These are phyloP conservation scores for Drosophila yooni DNA, from an alignment of 2,888 invertebrate genomes.

Conservation along the genomic window DNA sequence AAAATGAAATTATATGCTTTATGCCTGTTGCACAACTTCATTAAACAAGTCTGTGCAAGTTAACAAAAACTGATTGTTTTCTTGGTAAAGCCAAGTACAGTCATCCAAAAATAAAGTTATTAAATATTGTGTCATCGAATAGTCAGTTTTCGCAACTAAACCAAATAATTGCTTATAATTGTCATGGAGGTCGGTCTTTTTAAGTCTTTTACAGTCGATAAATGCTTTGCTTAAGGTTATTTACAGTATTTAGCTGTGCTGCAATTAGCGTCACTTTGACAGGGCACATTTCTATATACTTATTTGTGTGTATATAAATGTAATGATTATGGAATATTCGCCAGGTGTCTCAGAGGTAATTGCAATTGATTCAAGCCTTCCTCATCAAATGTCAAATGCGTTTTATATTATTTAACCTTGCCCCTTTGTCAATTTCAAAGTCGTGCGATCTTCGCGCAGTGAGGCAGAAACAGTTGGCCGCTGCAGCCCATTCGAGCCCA, in stretches of 20 bases:
- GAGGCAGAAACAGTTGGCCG: slow-evolving; percentile 13
- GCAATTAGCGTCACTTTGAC: neutral
- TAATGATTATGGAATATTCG: slow-evolving; percentile 44
- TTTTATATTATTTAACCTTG: slow-evolving; percentile 9
- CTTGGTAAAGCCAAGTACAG: neutral
- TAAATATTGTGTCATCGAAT: neutral
- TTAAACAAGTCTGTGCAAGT: neutral
- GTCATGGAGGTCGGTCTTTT: neutral
- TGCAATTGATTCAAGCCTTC: slow-evolving; percentile 33
- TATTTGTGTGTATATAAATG: neutral
- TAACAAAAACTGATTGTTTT: neutral
- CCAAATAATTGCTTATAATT: neutral
- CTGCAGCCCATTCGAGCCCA: neutral
- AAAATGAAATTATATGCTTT: neutral
- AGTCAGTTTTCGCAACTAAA: neutral
- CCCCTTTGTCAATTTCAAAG: slow-evolving; percentile 8
- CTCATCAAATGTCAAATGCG: slow-evolving; percentile 24
- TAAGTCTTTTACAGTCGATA: neutral
- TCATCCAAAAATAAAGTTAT: neutral
- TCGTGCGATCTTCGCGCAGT: slow-evolving; percentile 30
- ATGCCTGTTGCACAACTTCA: neutral
- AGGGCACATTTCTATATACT: neutral
- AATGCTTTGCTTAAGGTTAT: neutral
- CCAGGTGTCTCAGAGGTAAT: slow-evolving; percentile 56
- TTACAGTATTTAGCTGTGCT: neutral